Base-by-base conservation (phyloP, 2,888 invertebrate species). In the Sicus ferrugineus region DNA sequence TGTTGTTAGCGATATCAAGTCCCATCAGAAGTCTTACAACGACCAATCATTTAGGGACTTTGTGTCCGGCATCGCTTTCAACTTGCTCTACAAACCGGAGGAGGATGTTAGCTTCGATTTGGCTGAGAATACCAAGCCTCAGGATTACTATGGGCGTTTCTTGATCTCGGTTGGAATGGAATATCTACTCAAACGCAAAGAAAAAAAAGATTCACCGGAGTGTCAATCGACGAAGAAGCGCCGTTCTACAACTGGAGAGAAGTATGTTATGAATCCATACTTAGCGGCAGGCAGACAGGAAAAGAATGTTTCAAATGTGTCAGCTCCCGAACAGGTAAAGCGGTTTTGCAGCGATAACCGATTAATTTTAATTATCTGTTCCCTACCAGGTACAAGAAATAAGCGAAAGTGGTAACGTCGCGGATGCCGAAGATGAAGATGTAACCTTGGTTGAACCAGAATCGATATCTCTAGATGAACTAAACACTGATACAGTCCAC, bases 21-120 rank as follows among this genome's bases (percentile, higher is more conserved):
- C 85, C 1, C 81, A 85, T 75, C 78, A 81, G 67, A 84, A 83
- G 68, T 75, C 81, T 0, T 85, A 85, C 59, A 76, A 75, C 46
- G 83, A 84, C 73, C 75, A 78, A 65, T 31, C 69, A 21, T 58
- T 78, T 1, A 74, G 73, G 21, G 19, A 69, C 7, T 68, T 70
- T n/a, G 63, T 73, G 21, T 70, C 73, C 30, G 74, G 73, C 14
- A 76, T 78, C 34, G 76, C 75, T 19, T 69, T 75, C 16, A 75
- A 74, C 73, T 14, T 83, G 70, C 70, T 84, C 73, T 80, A 76
- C 26, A 77, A 78, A 3, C 81, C 81, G 0, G 75, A 71, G 4
- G 70, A 75, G 19, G 69, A 75, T 46, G 74, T 73, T 68, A 75
- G 68, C 70, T 84, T 76, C 67, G 72, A 74, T 69, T 68, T 85